Evolutionary conservation across 2,888 invertebrate genomes (phyloP), one percentile per base, ranked within the genome.

Genomic region (Oscheius sp.): DNA sequence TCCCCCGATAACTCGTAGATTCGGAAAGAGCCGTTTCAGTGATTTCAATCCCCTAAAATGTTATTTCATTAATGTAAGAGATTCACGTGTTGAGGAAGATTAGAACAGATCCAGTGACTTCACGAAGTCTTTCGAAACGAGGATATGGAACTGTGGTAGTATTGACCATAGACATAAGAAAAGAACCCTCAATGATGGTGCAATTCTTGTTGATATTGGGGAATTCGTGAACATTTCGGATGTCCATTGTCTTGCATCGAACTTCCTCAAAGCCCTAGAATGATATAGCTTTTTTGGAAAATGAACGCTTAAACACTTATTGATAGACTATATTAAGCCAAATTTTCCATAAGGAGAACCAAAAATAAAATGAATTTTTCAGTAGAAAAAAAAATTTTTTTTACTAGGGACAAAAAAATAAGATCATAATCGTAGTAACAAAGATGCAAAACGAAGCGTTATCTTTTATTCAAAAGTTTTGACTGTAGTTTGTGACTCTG

Each of bases 1-100:
- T 41, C 97, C 97, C 26, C 96, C 91, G 80, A 98, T 95, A 68
- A 97, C 93, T 61, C 92, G 89, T 86, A 98, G 89, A 88, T 96
- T 95, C 51, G 97, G 97, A 87, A 98, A 95, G 61, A 97, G 89
- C 82, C 91, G 90, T 17, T 92, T 91, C 75, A 97, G 88, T 80
- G 92, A 92, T 71, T 89, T 90, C 64, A 97, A 88, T 49, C 93
- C 93, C 85, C 90, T 90, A 64, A 38, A 81, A 75, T 6, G 24
- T 69, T 9, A 14, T 36, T 14, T 8, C 8, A 9, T 36, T 14
- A 36, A 36, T 1, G 14, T 5, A 44, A 26, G 33, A 61, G 30
- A 56, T 77, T 59, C 22, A 80, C 80, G 44, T 51, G 26, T 93
- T 92, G 81, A 92, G 89, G 88, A 92, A 95, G 62, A 97, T 89